These are phyloP conservation scores for Chaetodon auriga DNA, from an alignment of 2,113 vertebrate genomes.

Conservation along the genomic window DNA sequence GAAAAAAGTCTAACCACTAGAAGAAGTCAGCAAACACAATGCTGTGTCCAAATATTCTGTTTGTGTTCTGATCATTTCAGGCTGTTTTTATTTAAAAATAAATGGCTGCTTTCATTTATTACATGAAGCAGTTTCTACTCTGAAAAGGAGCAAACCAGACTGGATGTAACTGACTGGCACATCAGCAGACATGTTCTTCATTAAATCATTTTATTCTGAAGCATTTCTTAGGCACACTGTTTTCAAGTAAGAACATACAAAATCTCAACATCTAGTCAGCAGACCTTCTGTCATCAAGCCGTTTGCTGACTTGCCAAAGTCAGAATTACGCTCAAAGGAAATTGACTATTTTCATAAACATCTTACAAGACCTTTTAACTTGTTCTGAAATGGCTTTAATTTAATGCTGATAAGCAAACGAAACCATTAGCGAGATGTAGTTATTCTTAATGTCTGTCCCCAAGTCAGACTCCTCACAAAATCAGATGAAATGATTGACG, in stretches of 20 bases:
- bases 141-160: not conserved
- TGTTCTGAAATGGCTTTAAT: too few species aligned
- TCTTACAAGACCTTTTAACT: too few species aligned
- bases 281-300: constrained; percentile 11
- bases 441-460: too few species aligned
- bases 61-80: not conserved
- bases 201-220: not conserved
- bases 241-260: constrained; percentile 1
- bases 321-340: not conserved
- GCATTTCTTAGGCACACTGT: not conserved
- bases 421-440: too few species aligned
- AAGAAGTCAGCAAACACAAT: not conserved
- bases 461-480: too few species aligned
- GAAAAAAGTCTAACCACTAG: not conserved
- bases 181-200: not conserved
- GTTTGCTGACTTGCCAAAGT: constrained; percentile 17
- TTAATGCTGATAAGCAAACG: too few species aligned
- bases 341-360: not conserved
- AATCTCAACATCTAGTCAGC: not conserved
- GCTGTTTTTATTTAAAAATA: not conserved
- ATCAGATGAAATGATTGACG: too few species aligned
- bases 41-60: not conserved
- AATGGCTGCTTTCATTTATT: not conserved
- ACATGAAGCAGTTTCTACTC: not conserved
- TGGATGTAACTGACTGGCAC: not conserved